A percentile compares a stretch with the other conserved stretches of the same genome.
Conservation (phyloP, 1,140 invertebrate species). For the Ceratina calcarata region DNA sequence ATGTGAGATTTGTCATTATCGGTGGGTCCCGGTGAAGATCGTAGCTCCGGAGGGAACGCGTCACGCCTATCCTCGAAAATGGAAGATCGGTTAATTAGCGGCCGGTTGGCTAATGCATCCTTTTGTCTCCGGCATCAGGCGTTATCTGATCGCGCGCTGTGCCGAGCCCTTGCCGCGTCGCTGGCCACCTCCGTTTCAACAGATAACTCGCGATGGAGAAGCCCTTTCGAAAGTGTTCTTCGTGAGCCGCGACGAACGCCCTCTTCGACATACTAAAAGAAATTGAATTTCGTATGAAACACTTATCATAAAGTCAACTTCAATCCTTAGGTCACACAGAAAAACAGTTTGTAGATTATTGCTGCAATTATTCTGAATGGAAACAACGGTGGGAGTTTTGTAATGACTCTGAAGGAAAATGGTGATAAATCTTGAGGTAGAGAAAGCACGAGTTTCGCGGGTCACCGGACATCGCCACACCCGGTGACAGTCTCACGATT, state of each 20-base stretch:
- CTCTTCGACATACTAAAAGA: background rate
- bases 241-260: conserved; percentile 37
- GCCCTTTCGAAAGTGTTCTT: conserved; percentile 51
- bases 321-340: no score
- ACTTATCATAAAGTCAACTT: no score
- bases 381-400: no score
- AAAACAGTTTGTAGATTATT: no score
- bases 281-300: no score
- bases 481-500: conserved; percentile 50
- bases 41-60: conserved; percentile 22
- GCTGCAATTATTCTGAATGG: no score
- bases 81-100: conserved; percentile 74
- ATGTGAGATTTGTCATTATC: conserved; percentile 74
- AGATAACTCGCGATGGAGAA: conserved; percentile 64
- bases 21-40: conserved; percentile 24
- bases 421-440: no score
- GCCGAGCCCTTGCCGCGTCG: conserved; percentile 52
- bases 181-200: conserved; percentile 37
- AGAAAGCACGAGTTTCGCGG: conserved; percentile 23
- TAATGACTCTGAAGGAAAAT: no score
- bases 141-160: conserved; percentile 50
- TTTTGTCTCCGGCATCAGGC: conserved; percentile 61
- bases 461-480: conserved; percentile 49
- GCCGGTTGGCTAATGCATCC: conserved; percentile 73
- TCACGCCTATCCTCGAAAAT: conserved; percentile 70